phyloP scores from a whole-genome alignment of 2,797 vertebrate genomes.

The Syngnathus acus region DNA sequence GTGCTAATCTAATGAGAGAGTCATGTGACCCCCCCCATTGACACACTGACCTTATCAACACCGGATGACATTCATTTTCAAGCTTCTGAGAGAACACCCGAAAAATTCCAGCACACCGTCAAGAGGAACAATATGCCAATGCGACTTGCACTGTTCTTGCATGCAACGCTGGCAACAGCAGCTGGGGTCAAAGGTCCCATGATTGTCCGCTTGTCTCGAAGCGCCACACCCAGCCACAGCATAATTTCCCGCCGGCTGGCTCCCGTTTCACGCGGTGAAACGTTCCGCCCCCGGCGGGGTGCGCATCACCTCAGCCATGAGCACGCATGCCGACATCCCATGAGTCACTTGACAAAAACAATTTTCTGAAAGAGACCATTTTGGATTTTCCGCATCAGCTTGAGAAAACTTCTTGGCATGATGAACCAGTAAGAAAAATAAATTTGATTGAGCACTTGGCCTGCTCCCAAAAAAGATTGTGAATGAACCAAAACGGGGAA shows the following conservation, averaged over 20 bases:
- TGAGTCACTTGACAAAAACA: not conserved
- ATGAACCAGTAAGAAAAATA: conserved; percentile 2
- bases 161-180: conserved; percentile 41
- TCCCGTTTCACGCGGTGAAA: conserved; percentile 57
- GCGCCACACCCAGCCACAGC: conserved; percentile 55
- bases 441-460: conserved; percentile 14
- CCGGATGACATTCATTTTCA: conserved; percentile 16
- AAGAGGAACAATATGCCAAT: conserved; percentile 12
- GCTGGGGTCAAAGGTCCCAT: conserved; percentile 63
- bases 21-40: conserved; percentile 11
- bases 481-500: conserved; percentile 11
- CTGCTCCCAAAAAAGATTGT: conserved; percentile 2
- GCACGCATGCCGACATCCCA: conserved; percentile 4
- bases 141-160: conserved; percentile 22
- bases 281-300: conserved; percentile 52
- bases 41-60: conserved; percentile 23
- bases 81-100: conserved; percentile 14
- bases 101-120: conserved; percentile 8
- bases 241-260: conserved; percentile 59
- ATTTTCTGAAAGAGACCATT: not conserved
- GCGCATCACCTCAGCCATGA: conserved; percentile 32
- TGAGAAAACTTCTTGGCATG: not conserved
- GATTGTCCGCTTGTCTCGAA: conserved; percentile 52
- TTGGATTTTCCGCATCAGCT: not conserved
- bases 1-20: conserved; percentile 9